phyloP scores from a whole-genome alignment of 2,888 invertebrate species.

The Pheosia gnoma region DNA sequence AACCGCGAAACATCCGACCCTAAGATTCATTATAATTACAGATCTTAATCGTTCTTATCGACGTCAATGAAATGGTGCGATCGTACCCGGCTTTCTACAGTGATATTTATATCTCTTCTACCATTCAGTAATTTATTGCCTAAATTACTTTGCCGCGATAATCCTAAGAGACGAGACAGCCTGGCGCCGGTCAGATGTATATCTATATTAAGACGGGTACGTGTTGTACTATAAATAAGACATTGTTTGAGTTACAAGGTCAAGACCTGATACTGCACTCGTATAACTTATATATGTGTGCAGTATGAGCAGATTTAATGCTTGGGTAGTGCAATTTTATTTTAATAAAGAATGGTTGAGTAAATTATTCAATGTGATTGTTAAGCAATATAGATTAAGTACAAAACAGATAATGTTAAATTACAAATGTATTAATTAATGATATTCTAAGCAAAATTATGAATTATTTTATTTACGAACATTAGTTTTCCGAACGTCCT shows the following conservation, averaged over 20 bases:
- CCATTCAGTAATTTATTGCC: constrained; percentile 18
- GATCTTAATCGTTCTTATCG: constrained; percentile 12
- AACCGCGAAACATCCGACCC: not conserved
- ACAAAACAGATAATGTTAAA: too few species aligned
- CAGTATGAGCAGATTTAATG: too few species aligned
- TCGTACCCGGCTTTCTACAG: constrained; percentile 7
- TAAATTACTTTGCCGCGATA: constrained; percentile 22
- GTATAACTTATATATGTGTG: too few species aligned
- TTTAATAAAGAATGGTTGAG: too few species aligned
- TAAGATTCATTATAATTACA: constrained; percentile 1
- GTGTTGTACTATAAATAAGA: too few species aligned
- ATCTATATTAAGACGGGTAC: not conserved
- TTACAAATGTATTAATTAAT: too few species aligned
- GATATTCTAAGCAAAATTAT: too few species aligned
- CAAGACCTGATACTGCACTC: too few species aligned
- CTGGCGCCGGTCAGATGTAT: constrained; percentile 3
- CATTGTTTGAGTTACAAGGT: too few species aligned
- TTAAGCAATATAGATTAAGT: too few species aligned
- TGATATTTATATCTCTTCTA: constrained; percentile 16
- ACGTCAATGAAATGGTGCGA: constrained; percentile 4
- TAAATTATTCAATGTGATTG: too few species aligned
- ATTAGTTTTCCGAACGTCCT: not conserved
- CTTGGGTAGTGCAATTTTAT: too few species aligned
- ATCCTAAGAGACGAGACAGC: constrained; percentile 6
- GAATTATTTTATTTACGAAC: not conserved